Conservation (phyloP, 2,888 invertebrate species). For the Trisateles emortualis region DNA sequence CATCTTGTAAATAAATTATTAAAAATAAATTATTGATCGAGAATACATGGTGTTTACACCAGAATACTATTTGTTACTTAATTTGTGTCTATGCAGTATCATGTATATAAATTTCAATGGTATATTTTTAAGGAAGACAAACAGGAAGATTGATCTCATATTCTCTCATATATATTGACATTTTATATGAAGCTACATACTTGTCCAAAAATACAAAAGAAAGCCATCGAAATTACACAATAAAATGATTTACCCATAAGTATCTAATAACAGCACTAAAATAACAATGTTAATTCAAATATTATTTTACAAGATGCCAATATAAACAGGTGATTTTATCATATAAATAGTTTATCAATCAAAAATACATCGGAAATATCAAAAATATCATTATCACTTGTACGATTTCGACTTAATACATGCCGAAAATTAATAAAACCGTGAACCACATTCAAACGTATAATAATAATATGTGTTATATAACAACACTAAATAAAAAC, state of each 20-base stretch:
- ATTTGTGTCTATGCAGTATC: neutral
- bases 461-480: constrained; percentile 11
- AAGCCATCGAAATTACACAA: too few species aligned
- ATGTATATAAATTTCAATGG: neutral
- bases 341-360: constrained; percentile 26
- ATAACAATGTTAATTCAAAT: constrained; percentile 5
- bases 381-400: constrained; percentile 39
- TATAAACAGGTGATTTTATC: constrained; percentile 13
- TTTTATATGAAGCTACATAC: too few species aligned
- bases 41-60: too few species aligned
- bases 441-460: constrained; percentile 19
- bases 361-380: constrained; percentile 38
- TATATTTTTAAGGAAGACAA: neutral
- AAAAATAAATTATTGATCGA: too few species aligned
- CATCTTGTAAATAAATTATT: constrained; percentile 33
- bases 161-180: neutral
- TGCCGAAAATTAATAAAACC: constrained; percentile 19
- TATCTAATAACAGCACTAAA: neutral
- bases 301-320: constrained; percentile 32
- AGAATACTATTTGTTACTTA: neutral
- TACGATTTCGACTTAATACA: constrained; percentile 28
- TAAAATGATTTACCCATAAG: neutral
- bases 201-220: too few species aligned
- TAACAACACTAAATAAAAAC: constrained; percentile 14
- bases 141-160: neutral